Percentiles rank a stretch among this genome's conserved stretches.
Evolutionary conservation across 1,140 invertebrate species (phyloP).

Genomic region (Ceratina calcarata): DNA sequence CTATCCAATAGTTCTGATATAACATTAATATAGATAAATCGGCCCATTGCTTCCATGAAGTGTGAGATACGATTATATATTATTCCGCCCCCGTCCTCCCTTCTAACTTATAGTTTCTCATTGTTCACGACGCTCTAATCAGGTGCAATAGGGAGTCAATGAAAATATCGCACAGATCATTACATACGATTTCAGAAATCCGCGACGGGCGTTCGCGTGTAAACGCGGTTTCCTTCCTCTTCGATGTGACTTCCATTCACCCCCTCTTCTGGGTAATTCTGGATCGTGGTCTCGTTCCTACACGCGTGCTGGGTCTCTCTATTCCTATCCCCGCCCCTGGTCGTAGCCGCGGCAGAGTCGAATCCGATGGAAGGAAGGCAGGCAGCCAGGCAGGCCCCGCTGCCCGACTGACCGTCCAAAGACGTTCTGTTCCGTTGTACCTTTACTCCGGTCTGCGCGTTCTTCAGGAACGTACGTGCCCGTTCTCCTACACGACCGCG

Average conservation of each 20-base stretch:
- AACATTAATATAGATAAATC: too few species aligned
- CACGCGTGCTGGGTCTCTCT: constrained; percentile 37
- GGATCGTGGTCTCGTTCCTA: constrained; percentile 46
- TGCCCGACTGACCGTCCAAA: constrained; percentile 74
- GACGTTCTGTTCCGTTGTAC: constrained; percentile 66
- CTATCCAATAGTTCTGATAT: too few species aligned
- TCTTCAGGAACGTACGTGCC: constrained; percentile 79
- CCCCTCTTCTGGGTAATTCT: constrained; percentile 18
- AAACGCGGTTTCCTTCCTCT: constrained; percentile 6
- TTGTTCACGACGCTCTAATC: too few species aligned
- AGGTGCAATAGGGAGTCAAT: background rate
- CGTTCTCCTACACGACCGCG: constrained; percentile 75
- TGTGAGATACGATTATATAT: too few species aligned
- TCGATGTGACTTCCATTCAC: constrained; percentile 1
- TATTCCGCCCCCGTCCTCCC: too few species aligned
- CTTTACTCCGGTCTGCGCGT: constrained; percentile 77
- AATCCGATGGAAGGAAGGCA: constrained; percentile 72
- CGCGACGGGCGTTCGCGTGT: background rate
- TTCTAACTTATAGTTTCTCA: too few species aligned
- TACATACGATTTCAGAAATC: background rate
- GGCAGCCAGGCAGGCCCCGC: constrained; percentile 63
- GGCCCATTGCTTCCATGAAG: too few species aligned
- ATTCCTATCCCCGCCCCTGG: constrained; percentile 41
- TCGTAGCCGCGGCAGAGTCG: constrained; percentile 32
- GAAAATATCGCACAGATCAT: background rate